These are phyloP conservation scores for Aleiodes testaceus DNA, from an alignment of 2,888 invertebrate species.

Conservation along the genomic window DNA sequence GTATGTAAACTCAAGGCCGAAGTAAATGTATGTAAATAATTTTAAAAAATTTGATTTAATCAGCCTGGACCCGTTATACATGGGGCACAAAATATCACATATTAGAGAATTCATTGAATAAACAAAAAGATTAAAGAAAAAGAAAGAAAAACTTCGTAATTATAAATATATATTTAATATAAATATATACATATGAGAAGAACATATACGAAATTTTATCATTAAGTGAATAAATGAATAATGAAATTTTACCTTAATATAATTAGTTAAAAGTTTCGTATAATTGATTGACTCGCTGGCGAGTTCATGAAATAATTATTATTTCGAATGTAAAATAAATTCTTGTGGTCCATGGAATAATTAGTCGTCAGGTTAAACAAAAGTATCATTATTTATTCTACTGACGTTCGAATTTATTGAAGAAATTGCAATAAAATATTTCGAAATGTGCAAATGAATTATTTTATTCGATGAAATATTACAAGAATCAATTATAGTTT, in stretches of 20 bases:
- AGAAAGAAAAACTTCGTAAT: constrained; percentile 9
- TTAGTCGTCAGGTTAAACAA: background rate
- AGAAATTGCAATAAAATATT: no score
- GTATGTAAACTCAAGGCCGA: background rate
- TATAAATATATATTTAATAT: constrained; percentile 10
- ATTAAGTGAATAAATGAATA: constrained; percentile 19
- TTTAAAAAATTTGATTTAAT: no score
- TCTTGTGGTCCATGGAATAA: constrained; percentile 12
- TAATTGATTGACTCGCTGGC: constrained; percentile 69
- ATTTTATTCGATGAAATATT: constrained; percentile 2
- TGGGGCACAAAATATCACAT: constrained; percentile 9
- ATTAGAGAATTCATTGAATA: background rate
- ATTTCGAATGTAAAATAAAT: constrained; percentile 54
- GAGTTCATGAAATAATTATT: constrained; percentile 64
- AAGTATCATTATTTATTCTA: background rate
- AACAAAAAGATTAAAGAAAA: no score
- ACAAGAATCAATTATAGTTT: background rate
- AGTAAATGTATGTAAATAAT: constrained; percentile 15
- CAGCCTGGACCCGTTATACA: background rate
- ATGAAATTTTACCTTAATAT: constrained; percentile 59
- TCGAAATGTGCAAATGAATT: background rate
- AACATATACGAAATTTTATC: constrained; percentile 8
- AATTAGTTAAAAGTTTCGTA: constrained; percentile 50
- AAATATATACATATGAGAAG: constrained; percentile 6
- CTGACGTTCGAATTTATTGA: constrained; percentile 3